These are phyloP conservation scores for Argyresthia albistria DNA, from an alignment of 2,888 invertebrate species.

Conservation along the genomic window DNA sequence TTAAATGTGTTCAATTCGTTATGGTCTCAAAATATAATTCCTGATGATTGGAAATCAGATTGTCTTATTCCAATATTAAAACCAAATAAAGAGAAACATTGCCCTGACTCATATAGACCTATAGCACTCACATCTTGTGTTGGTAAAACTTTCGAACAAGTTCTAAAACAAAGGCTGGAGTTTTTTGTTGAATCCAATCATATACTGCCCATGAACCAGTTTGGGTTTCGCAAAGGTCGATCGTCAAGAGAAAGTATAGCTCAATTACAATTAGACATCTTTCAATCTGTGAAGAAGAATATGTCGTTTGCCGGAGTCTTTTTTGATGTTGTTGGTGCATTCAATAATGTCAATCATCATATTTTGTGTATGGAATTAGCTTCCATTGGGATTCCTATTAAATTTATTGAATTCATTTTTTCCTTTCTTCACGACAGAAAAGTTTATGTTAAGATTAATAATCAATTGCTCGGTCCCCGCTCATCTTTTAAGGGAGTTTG, in stretches of 20 bases:
- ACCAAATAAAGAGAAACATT: no score
- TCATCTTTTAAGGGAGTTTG: no score
- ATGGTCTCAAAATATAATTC: not conserved
- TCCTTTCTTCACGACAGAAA: no score
- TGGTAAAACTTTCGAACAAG: not conserved
- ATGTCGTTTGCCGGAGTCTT: not conserved
- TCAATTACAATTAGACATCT: slow-evolving; percentile 1
- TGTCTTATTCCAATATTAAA: not conserved
- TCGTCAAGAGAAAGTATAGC: slow-evolving; percentile 1
- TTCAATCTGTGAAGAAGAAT: not conserved
- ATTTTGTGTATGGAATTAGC: not conserved
- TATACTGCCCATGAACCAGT: not conserved
- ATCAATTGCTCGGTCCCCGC: no score
- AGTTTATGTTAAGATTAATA: no score
- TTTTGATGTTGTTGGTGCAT: slow-evolving; percentile 4
- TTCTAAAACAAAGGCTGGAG: not conserved
- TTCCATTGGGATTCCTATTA: not conserved
- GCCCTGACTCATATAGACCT: not conserved
- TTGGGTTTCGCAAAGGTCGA: not conserved
- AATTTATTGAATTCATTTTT: no score
- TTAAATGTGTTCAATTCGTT: not conserved
- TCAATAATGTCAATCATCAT: slow-evolving; percentile 4
- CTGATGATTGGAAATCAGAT: not conserved
- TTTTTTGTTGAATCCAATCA: not conserved
- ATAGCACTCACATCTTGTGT: not conserved